Conservation (phyloP, 2,797 vertebrate species). For the Semotilus atromaculatus region DNA sequence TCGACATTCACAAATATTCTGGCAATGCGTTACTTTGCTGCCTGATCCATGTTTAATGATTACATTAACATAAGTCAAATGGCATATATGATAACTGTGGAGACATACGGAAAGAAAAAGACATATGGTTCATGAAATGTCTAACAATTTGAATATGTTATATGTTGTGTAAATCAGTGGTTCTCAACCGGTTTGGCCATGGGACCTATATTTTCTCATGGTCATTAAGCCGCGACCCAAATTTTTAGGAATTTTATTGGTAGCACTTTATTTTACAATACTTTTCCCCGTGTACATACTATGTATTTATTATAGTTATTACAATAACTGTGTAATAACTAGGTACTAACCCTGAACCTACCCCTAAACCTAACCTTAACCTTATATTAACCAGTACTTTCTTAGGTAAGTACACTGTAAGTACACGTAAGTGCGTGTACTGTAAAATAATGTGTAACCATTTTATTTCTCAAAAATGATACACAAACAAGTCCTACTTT, state of each 20-base stretch:
- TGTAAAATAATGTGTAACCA: background rate
- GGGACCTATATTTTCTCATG: background rate
- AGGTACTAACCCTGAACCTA: too few species aligned
- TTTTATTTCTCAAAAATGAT: background rate
- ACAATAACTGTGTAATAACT: too few species aligned
- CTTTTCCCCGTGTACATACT: too few species aligned
- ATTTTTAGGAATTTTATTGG: background rate
- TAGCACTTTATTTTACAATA: too few species aligned
- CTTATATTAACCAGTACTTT: too few species aligned
- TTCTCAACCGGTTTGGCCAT: background rate
- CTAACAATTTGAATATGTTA: background rate
- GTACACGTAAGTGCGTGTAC: too few species aligned
- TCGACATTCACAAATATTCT: slow-evolving; percentile 51
- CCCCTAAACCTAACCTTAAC: too few species aligned
- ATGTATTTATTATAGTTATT: too few species aligned
- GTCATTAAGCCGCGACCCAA: background rate
- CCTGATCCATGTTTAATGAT: slow-evolving; percentile 49
- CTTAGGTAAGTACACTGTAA: too few species aligned
- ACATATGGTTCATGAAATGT: background rate
- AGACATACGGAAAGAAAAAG: background rate
- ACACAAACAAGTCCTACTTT: background rate
- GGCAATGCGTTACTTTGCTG: slow-evolving; percentile 45
- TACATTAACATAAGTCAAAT: slow-evolving; percentile 9
- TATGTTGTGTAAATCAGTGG: background rate
- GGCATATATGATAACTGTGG: background rate